These are phyloP conservation scores for Triplophysa dalaica DNA, from an alignment of 2,113 vertebrate species.

Conservation along the genomic window DNA sequence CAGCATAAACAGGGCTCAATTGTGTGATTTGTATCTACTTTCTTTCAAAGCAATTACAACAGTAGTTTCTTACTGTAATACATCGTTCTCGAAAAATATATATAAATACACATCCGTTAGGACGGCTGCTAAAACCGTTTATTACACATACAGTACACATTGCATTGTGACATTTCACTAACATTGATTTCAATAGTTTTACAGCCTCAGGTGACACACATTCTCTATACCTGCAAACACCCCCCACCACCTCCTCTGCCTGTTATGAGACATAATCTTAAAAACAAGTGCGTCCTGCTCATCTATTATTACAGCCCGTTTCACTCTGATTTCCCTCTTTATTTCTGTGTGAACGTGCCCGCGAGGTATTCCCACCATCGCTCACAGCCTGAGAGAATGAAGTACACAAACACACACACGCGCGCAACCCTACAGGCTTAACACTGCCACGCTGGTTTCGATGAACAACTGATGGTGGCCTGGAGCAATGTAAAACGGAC, in stretches of 20 bases:
- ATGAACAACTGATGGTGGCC: constrained; percentile 45
- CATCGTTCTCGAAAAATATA: too few relatives aligned
- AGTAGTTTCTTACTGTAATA: too few relatives aligned
- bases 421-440: constrained; percentile 12
- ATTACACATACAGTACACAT: background rate
- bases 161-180: background rate
- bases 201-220: constrained; percentile 7
- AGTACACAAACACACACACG: constrained; percentile 28
- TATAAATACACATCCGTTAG: too few relatives aligned
- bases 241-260: background rate
- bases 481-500: constrained; percentile 48
- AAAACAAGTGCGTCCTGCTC: constrained; percentile 6
- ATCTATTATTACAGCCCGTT: constrained; percentile 2
- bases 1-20: too few relatives aligned
- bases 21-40: too few relatives aligned
- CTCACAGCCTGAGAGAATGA: constrained; percentile 29
- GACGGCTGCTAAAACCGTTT: too few relatives aligned
- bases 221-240: background rate
- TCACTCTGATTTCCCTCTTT: constrained; percentile 9
- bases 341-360: constrained; percentile 51
- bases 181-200: background rate
- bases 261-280: background rate
- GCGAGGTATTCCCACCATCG: constrained; percentile 54
- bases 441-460: constrained; percentile 28
- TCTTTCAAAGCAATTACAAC: too few relatives aligned